A percentile compares a stretch with the other conserved stretches of the same genome.
Evolutionary conservation across 2,797 vertebrate genomes (phyloP).

Genomic region (Phrynocephalus forsythii): DNA sequence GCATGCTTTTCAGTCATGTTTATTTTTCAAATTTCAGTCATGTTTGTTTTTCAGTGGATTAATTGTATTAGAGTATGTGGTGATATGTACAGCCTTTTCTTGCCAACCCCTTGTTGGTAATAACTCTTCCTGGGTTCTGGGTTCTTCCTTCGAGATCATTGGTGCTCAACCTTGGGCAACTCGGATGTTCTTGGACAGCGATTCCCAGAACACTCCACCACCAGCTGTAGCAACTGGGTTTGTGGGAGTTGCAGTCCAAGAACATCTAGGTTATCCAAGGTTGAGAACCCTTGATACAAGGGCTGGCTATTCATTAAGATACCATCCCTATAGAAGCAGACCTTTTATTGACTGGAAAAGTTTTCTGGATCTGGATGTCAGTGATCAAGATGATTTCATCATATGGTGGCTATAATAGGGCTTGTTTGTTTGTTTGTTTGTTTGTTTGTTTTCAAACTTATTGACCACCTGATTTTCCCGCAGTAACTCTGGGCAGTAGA

Average conservation of each 20-base stretch:
- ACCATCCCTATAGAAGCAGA: not conserved
- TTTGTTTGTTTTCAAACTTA: no score
- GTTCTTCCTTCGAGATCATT: not conserved
- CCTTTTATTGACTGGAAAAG: not conserved
- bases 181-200: no score
- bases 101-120: not conserved
- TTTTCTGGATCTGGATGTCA: not conserved
- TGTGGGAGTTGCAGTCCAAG: no score
- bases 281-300: not conserved
- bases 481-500: no score
- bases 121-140: not conserved
- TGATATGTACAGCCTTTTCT: not conserved
- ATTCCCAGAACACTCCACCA: no score
- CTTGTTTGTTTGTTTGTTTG: no score
- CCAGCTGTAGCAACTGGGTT: no score
- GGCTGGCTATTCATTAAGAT: not conserved
- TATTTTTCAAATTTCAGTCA: not conserved
- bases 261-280: no score
- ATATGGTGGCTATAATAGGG: no score
- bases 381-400: not conserved
- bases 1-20: not conserved
- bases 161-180: no score
- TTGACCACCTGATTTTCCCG: no score
- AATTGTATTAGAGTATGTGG: not conserved
- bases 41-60: not conserved